A percentile compares a stretch with the other conserved stretches of the same genome.
Conservation (phyloP, 2,797 vertebrate genomes). For the Erpetoichthys calabaricus region DNA sequence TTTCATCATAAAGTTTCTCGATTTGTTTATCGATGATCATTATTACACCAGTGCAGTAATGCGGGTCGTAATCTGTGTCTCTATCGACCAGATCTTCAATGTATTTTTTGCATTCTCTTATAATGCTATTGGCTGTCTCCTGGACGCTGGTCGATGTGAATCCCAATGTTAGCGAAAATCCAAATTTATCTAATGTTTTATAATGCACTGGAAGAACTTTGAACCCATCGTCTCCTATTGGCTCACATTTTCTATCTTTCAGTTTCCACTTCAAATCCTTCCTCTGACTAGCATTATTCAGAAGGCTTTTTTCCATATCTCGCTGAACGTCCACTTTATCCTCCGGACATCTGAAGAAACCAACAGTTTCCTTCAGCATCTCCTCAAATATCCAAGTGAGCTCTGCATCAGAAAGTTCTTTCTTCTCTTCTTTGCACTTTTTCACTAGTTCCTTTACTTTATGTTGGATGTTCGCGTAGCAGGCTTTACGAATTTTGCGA, state of each 20-base stretch:
- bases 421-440: background rate
- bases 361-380: too few species aligned
- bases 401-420: background rate
- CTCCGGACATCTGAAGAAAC: too few species aligned
- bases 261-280: too few species aligned
- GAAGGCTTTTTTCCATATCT: too few species aligned
- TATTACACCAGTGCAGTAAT: conserved; percentile 11
- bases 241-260: too few species aligned
- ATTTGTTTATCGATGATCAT: conserved; percentile 4
- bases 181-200: too few species aligned
- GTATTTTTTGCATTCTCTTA: conserved; percentile 7
- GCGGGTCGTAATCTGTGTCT: conserved; percentile 13
- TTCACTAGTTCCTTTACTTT: conserved; percentile 11
- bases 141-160: too few species aligned
- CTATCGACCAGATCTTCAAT: conserved; percentile 2
- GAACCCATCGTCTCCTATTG: too few species aligned
- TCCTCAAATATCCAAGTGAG: conserved; percentile 8
- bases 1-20: background rate
- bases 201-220: too few species aligned
- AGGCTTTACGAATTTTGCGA: conserved; percentile 3
- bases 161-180: too few species aligned
- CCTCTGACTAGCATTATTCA: too few species aligned
- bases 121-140: background rate
- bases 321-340: too few species aligned
- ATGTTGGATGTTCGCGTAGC: conserved; percentile 4